These are phyloP conservation scores for Ectobius pallidus DNA, from an alignment of 2,888 invertebrate species.

Conservation along the genomic window DNA sequence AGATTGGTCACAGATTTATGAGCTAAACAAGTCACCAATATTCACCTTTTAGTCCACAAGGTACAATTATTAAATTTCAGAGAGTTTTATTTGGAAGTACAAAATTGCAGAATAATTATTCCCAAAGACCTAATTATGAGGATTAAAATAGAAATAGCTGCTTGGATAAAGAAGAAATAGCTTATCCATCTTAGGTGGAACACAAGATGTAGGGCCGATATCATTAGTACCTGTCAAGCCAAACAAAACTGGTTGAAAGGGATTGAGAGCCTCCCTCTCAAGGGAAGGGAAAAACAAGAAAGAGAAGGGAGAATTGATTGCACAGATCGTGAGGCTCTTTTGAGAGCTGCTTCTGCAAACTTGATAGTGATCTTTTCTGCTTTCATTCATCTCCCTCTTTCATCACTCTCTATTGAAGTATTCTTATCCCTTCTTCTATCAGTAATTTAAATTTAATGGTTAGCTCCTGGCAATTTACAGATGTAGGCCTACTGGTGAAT, in stretches of 20 bases:
- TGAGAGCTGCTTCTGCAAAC: conserved; percentile 9
- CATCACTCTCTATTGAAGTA: neutral
- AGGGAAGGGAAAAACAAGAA: neutral
- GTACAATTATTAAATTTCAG: no score
- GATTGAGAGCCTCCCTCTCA: neutral
- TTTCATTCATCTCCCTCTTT: conserved; percentile 5
- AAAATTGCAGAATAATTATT: no score
- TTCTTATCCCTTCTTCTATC: neutral
- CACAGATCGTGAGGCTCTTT: neutral
- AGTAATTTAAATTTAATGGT: neutral
- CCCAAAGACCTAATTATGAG: no score
- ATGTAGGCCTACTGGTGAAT: neutral
- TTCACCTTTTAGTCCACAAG: no score
- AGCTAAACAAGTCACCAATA: no score
- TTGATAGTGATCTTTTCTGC: conserved; percentile 2
- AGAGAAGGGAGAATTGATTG: conserved; percentile 5
- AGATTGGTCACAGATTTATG: no score
- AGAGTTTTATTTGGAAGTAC: no score
- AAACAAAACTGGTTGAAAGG: conserved; percentile 22
- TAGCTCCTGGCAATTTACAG: neutral
- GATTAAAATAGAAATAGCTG: no score
- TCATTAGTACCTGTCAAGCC: conserved; percentile 36
- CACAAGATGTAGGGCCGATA: neutral
- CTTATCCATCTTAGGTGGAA: neutral
- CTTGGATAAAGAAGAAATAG: no score